Conservation (phyloP, 1,140 invertebrate genomes). For the Hyposmocoma kahamanoa region DNA sequence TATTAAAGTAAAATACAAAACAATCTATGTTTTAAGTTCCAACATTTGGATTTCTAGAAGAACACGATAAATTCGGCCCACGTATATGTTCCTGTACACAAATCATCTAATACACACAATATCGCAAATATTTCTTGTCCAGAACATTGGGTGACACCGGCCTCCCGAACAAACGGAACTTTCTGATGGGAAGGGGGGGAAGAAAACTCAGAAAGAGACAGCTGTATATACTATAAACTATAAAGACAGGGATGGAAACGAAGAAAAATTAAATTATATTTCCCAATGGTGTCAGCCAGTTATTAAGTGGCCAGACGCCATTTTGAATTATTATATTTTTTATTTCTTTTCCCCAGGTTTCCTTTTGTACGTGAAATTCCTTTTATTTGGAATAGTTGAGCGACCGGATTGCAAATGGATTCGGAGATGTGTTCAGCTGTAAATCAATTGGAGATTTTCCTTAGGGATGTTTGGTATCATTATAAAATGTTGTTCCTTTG, state of each 20-base stretch:
- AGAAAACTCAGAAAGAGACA: conserved; percentile 46
- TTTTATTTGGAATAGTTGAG: conserved; percentile 65
- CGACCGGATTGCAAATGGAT: conserved; percentile 54
- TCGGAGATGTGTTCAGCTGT: conserved; percentile 30
- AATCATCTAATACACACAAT: conserved; percentile 64
- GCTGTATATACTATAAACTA: conserved; percentile 10
- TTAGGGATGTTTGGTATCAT: conserved; percentile 33
- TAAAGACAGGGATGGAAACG: conserved; percentile 33
- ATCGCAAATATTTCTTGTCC: conserved; percentile 63
- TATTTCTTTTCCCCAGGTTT: conserved; percentile 57
- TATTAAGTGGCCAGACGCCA: conserved; percentile 74
- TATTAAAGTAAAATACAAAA: no score
- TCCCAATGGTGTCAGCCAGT: conserved; percentile 75
- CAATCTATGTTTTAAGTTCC: no score
- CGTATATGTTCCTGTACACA: conserved; percentile 46
- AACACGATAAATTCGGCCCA: conserved; percentile 37
- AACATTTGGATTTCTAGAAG: no score
- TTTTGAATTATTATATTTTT: conserved; percentile 73
- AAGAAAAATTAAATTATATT: conserved; percentile 75
- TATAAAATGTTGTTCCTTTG: no score
- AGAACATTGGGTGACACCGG: conserved; percentile 57
- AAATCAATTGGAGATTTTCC: conserved; percentile 37
- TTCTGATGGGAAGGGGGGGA: conserved; percentile 34
- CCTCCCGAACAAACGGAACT: conserved; percentile 51
- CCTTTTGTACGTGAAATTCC: conserved; percentile 57